Base-by-base conservation (phyloP, 2,888 invertebrate genomes). In the Myathropa florea region DNA sequence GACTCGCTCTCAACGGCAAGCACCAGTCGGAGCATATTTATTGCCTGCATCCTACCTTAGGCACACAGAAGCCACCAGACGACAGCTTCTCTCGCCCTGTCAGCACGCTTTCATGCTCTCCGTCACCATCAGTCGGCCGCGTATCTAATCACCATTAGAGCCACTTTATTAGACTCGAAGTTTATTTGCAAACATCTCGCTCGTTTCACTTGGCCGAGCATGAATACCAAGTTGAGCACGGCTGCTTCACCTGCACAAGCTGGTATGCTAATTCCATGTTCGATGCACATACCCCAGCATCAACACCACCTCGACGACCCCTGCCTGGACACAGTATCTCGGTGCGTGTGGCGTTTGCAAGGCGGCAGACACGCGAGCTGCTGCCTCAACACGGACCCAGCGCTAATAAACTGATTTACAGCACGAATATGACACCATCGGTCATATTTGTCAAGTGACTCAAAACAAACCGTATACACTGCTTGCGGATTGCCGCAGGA, bases 71-170 rank as follows among this genome's bases (percentile, higher is more conserved):
- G 78, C 67, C 65, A 75, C 75, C 65, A 75, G 73, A 71, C 77
- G 53, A 53, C 75, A 59, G 61, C 59, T 76, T 64, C 68, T 30
- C 57, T 72, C 77, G 72, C 46, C 46, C 3, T 18, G 57, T 57
- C 57, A 23, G 57, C 57, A 57, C 57, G 24, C 14, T 57, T 12
- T 23, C 57, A 12, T 57, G 57, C 57, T 24, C 39, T 73, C 73
- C 70, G 83, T 80, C 75, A 75, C 68, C 75, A 60, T 28, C 55
- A 60, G 39, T n/a, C 39, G 39, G 39, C 23, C 77, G 46, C 67
- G 67, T 77, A 81, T 70, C 85, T 85, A 82, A 85, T 85, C 85
- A 77, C 68, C 82, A 78, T 78, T 85, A 82, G 85, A 85, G 77
- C 55, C 76, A 85, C 81, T 85, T 85, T 77, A 85, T 77, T 72